A percentile compares a stretch with the other conserved stretches of the same genome.
phyloP scores from a whole-genome alignment of 2,888 invertebrate genomes.

The Phorcus lineatus region DNA sequence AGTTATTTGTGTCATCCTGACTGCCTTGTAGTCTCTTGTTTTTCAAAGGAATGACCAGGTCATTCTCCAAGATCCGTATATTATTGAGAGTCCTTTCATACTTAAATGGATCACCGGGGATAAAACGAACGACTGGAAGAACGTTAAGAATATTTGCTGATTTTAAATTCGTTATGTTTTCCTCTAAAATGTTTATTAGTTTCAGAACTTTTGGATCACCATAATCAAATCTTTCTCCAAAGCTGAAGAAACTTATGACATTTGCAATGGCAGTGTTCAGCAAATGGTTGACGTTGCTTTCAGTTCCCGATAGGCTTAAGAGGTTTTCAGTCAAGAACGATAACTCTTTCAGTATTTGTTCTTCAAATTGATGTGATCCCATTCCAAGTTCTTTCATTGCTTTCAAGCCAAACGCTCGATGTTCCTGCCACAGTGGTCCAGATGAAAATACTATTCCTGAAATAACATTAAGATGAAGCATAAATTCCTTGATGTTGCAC shows the following conservation, averaged over 20 bases:
- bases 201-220: conserved; percentile 33
- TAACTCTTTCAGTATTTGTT: conserved; percentile 30
- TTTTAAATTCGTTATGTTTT: neutral
- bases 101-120: conserved; percentile 48
- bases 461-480: neutral
- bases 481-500: neutral
- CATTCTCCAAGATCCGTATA: neutral
- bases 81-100: conserved; percentile 35
- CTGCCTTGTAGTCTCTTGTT: conserved; percentile 37
- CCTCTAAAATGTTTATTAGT: conserved; percentile 24
- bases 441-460: conserved; percentile 26
- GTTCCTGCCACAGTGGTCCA: conserved; percentile 28
- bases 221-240: conserved; percentile 36
- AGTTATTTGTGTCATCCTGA: conserved; percentile 44
- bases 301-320: neutral
- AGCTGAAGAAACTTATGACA: conserved; percentile 33
- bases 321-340: conserved; percentile 7
- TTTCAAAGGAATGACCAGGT: conserved; percentile 28
- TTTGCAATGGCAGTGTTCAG: conserved; percentile 22
- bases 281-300: neutral
- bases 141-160: conserved; percentile 23
- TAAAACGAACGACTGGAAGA: conserved; percentile 42
- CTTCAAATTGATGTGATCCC: conserved; percentile 28
- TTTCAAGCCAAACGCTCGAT: conserved; percentile 22
- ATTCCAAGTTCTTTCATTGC: conserved; percentile 33